A percentile compares a stretch with the other conserved stretches of the same genome.
These are phyloP conservation scores for Phyllostomus discolor DNA, from an alignment of 2,113 vertebrate genomes.

Conservation along the genomic window DNA sequence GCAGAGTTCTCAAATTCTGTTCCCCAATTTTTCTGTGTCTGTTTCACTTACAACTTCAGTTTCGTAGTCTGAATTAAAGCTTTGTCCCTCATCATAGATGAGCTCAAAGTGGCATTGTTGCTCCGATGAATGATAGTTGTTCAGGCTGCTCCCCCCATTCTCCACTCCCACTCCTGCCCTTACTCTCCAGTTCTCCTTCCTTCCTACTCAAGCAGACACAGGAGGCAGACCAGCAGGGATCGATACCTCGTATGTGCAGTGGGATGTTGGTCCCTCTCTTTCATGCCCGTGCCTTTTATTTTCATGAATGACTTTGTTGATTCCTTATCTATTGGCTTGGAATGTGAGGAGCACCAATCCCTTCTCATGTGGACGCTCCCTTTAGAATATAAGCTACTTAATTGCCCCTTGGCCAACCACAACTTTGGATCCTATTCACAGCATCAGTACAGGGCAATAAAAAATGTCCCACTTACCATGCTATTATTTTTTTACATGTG, in stretches of 20 bases:
- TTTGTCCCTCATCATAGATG: background rate
- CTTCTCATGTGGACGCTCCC: background rate
- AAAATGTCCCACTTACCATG: background rate
- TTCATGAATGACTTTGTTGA: background rate
- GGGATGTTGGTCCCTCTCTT: background rate
- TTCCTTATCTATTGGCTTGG: background rate
- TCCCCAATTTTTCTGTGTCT: background rate
- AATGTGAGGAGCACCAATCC: background rate
- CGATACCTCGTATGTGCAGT: fast-evolving
- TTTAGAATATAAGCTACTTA: background rate
- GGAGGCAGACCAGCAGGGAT: background rate
- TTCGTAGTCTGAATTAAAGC: background rate
- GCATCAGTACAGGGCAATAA: background rate
- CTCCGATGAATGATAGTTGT: background rate
- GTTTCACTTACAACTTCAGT: background rate
- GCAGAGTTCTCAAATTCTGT: background rate
- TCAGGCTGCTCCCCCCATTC: background rate
- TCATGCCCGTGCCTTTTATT: background rate
- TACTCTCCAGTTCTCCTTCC: background rate
- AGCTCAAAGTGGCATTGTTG: background rate
- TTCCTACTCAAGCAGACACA: background rate
- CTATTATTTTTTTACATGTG: background rate
- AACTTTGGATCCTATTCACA: background rate
- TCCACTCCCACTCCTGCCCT: background rate
- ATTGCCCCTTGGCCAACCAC: background rate